Evolutionary conservation across 2,113 vertebrate species (phyloP), one percentile per base, ranked within the genome.

Genomic region (Damaliscus lunatus): DNA sequence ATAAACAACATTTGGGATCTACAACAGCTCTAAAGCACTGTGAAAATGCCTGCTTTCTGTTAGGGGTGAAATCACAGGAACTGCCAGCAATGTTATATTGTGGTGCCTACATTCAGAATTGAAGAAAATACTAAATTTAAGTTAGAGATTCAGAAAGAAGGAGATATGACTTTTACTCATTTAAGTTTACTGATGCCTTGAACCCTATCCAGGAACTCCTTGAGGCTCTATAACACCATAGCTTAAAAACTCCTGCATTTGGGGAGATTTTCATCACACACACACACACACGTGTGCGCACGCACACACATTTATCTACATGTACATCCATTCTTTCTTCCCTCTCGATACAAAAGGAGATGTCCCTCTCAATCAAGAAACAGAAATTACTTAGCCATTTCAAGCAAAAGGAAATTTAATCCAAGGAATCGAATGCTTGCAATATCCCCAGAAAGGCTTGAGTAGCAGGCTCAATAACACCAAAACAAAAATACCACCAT

Each of bases 311-410:
- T 19, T 36, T 77, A 11, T 89, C 13, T 59, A 7, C 14, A n/a
- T 40, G 74, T 91, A 21, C 46, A 33, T 14, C 71, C 40, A 7
- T 71, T 29, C 29, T 78, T 50, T 77, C 71, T 87, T 90, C 60
- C 62, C 31, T 86, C 43, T 15, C 29, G 6, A 57, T 84, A n/a
- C 15, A 62, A 85, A 33, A 91, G 84, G 50, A 80, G 50, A 29
- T 74, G 23, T 21, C 13, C 46, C 62, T 84, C 19, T 55, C 27
- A 57, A 17, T 57, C 31, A n/a, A 71, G 86, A 91, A 90, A 92
- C 67, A 91, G 59, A 88, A 88, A 80, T 67, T 71, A 27, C 25
- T 93, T 74, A 94, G n/a, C 29, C 46, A 25, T 74, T 92, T 83
- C 53, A 67, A 86, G 25, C 17, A 52, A 77, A 90, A 57, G 25